Base-by-base conservation (phyloP, 2,113 vertebrate genomes). In the Petroica traversi region DNA sequence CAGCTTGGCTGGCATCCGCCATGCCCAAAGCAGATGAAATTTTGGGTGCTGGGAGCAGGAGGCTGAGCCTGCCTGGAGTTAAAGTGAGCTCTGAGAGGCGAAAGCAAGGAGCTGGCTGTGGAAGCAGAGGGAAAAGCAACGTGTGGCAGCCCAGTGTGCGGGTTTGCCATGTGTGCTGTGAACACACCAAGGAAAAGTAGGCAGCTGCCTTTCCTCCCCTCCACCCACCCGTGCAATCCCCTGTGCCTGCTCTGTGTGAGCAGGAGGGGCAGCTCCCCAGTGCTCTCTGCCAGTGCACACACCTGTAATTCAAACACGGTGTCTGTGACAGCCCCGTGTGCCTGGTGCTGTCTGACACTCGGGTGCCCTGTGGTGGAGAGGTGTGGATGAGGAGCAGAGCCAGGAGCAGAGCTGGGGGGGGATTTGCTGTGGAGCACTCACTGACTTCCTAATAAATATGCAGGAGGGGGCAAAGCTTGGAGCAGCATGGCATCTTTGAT, bases 371-470 rank as follows among this genome's bases (percentile, higher is more conserved):
- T 52, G 49, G 28, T 63, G 68, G 46, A 19, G 22, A 48, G 41
- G 15, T 11, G 86, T 5, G 33, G 29, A 6, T n/a, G 46, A 34
- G 62, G 23, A 75, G 4, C 16, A 5, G 55, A 71, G 36, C 67
- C 51, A 12, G 11, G 36, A 1, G 19, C 22, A 18, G 49, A n/a
- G 36, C n/a, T n/a, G 46, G 17, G 20, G 17, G 20, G 12, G 24
- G 11, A 6, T 6, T 63, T 49, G 57, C 57, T 79, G 62, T 0
- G 0, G 75, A 43, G 36, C 29, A 34, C 33, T 46, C 38, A 1
- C 43, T 0, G 0, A 14, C 6, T 55, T 31, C 11, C 45, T 55
- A 1, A 14, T 22, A 31, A 76, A n/a, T 1, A 0, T 19, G 13
- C 13, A 19, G 68, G 52, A 61, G 34, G 13, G n/a, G 17, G 18